Conservation (phyloP, 2,888 invertebrate species). For the Caenorhabditis drosophilae region DNA sequence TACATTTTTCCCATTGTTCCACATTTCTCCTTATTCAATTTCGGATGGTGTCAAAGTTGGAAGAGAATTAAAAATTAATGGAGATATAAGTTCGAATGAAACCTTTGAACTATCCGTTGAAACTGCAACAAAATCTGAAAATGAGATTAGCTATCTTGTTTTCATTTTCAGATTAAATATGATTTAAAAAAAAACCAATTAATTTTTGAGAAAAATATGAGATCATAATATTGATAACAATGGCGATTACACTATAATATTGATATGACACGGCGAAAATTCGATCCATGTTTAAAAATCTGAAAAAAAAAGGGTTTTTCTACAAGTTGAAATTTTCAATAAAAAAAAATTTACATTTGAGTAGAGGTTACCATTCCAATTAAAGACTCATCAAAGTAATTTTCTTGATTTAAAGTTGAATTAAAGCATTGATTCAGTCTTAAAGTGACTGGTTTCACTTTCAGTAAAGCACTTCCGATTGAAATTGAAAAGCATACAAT, state of each 20-base stretch:
- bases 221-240: constrained; percentile 44
- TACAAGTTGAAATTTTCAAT: constrained; percentile 5
- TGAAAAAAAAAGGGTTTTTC: constrained; percentile 9
- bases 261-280: constrained; percentile 71
- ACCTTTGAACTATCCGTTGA: no score
- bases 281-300: constrained; percentile 24
- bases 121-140: constrained; percentile 26
- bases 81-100: no score
- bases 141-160: constrained; percentile 18
- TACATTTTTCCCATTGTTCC: no score
- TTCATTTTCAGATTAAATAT: constrained; percentile 16
- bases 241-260: constrained; percentile 72
- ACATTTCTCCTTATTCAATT: no score
- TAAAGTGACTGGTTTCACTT: constrained; percentile 25
- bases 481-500: constrained; percentile 82
- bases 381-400: constrained; percentile 14
- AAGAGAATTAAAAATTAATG: no score
- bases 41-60: no score
- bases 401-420: background rate
- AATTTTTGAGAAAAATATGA: constrained; percentile 13
- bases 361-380: constrained; percentile 34
- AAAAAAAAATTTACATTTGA: constrained; percentile 22
- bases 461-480: constrained; percentile 68
- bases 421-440: constrained; percentile 2
- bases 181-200: constrained; percentile 12